Percentiles rank a stretch among this genome's conserved stretches.
phyloP scores from a whole-genome alignment of 2,113 vertebrate species.

The Pachypanchax playfairii region DNA sequence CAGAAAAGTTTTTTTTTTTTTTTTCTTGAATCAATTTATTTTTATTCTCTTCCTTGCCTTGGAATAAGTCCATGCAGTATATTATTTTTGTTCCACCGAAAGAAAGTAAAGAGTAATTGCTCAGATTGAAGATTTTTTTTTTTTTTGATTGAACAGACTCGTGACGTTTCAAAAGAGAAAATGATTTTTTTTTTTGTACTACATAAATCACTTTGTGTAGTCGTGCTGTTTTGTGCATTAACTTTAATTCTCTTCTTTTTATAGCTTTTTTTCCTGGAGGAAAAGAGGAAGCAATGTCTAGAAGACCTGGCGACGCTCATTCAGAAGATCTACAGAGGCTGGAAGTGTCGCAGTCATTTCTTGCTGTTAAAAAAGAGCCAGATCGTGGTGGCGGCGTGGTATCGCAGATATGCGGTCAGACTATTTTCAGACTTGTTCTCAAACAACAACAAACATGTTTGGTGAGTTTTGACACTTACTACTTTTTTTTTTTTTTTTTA shows the following conservation, averaged over 20 bases:
- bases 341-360: conserved; percentile 91
- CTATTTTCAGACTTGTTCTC: neutral
- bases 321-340: conserved; percentile 95
- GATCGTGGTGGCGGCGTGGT: conserved; percentile 91
- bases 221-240: neutral
- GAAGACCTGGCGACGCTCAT: conserved; percentile 94
- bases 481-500: neutral
- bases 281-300: conserved; percentile 87
- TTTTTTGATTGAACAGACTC: neutral
- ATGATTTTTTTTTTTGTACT: neutral
- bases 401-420: conserved; percentile 87
- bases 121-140: neutral
- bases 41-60: too few relatives aligned
- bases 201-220: neutral
- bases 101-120: conserved; percentile 6
- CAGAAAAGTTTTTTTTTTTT: too few relatives aligned
- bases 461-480: neutral
- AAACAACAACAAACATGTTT: too few relatives aligned
- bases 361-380: conserved; percentile 92
- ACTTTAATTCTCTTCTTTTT: neutral
- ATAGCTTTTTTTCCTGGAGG: conserved; percentile 94
- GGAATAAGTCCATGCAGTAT: too few relatives aligned
- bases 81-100: too few relatives aligned
- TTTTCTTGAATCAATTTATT: too few relatives aligned
- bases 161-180: neutral